Base-by-base conservation (phyloP, 2,113 vertebrate species). In the Pteruthius melanotis region DNA sequence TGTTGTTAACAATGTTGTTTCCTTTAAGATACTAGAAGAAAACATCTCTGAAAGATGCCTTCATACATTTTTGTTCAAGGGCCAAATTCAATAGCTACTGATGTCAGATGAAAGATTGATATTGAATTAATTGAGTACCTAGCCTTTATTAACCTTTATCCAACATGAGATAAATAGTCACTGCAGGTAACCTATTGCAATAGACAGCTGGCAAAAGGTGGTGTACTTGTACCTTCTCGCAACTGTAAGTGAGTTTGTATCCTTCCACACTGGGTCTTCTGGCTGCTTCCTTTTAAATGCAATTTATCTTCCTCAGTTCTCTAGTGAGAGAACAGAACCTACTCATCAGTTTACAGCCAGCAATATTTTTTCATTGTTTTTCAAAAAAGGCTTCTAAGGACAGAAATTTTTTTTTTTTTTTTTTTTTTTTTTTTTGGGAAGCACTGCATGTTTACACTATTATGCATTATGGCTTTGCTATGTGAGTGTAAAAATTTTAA, bases 381-480 rank as follows among this genome's bases (percentile, higher is more conserved):
- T 96, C 95, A 97, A 91, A 94, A 97, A 97, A 96, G 87, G 63
- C 71, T 98, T 96, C 96, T 95, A 94, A 96, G 93, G 92, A 86
- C 2, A 37, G 18, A 23, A 93, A 59, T 95, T 7, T 95, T 94
- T 97, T 94, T 78, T 96, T 40, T 61, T 95, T 7, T 95, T 94
- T 97, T 94, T 78, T 96, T 40, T 40, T 40, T 97, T 97, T 97
- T 97, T 97, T 97, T 94, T 95, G 95, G 93, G 94, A 98, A 95
- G 92, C 81, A 94, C 69, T 65, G 31, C 89, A 64, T 95, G 70
- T 95, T 98, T 98, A 95, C 87, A 86, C 72, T 92, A 72, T 96
- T 97, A 95, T 97, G 95, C 97, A 94, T 97, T 95, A 96, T 95
- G 87, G 94, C 85, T 96, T 96, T 15, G 14, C 86, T 89, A 77